Base-by-base conservation (phyloP, 2,113 vertebrate genomes). In the Phylloscopus whistleri region DNA sequence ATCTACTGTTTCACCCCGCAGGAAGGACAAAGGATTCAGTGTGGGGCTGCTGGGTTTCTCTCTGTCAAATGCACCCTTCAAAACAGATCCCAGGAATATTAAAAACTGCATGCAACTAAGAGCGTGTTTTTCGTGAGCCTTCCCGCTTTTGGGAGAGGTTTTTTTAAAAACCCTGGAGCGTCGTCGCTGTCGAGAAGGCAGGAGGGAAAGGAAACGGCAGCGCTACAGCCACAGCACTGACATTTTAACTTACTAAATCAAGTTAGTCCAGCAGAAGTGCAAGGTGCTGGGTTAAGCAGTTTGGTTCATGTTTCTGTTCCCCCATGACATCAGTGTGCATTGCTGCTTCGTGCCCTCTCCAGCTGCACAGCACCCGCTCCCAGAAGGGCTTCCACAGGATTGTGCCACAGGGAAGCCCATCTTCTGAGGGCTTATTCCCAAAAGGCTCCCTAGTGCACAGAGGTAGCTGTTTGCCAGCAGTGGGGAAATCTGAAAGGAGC, bases 11-110 rank as follows among this genome's bases (percentile, higher is more conserved):
- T 98, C 97, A 98, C 96, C 97, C 96, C 43, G 97, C 95, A 97
- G 95, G 96, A 96, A 97, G 98, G 97, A 98, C 98, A 98, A 98
- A 98, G 97, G 96, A 93, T 95, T 96, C 96, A 96, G 93, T 98
- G 96, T 96, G 62, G 93, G 90, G 96, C 87, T 97, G 96, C 97
- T 87, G 95, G 55, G 48, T 76, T 96, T 94, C 96, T 97, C 94
- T 72, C 93, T 80, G 94, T 95, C 95, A 93, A 96, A 95, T 78
- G 89, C 33, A 89, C 90, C 95, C 97, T 96, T 95, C 92, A 96
- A 95, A 95, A 89, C 87, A 68, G 84, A 89, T 82, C 95, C 93
- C 39, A 98, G 95, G 97, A 97, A 96, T 92, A 97, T 69, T 80
- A 91, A 94, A 94, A 96, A 55, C 89, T 48, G 64, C 3, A 0